phyloP scores from a whole-genome alignment of 2,113 vertebrate species.

The Odocoileus virginianus region DNA sequence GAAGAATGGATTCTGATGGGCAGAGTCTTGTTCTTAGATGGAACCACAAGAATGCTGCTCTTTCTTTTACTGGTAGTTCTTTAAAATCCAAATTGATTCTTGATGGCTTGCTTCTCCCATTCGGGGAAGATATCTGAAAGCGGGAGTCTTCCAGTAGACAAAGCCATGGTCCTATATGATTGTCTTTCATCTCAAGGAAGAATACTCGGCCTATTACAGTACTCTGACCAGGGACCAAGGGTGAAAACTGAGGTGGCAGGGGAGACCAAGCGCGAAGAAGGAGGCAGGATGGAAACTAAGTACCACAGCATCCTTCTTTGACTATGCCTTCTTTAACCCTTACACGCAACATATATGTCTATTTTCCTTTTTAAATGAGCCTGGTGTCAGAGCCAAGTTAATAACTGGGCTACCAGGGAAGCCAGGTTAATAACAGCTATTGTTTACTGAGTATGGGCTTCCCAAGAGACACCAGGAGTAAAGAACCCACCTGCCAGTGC shows the following conservation, averaged over 20 bases:
- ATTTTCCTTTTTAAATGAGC: neutral
- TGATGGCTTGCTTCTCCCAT: neutral
- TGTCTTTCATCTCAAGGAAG: neutral
- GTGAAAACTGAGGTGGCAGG: accelerated
- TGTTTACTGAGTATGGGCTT: neutral
- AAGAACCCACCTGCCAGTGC: neutral
- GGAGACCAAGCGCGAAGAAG: neutral
- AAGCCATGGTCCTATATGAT: neutral
- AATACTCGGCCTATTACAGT: neutral
- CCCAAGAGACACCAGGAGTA: neutral
- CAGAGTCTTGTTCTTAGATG: neutral
- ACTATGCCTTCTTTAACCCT: neutral
- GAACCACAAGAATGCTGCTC: neutral
- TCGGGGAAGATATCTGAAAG: neutral
- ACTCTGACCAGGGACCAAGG: neutral
- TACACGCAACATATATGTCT: neutral
- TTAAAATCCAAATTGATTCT: neutral
- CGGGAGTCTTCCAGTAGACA: neutral
- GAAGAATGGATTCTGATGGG: neutral
- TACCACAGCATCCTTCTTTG: neutral
- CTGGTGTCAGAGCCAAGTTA: neutral
- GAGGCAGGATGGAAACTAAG: neutral
- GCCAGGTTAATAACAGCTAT: neutral
- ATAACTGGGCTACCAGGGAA: neutral
- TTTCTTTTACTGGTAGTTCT: neutral